Percentiles rank a stretch among this genome's conserved stretches.
phyloP scores from a whole-genome alignment of 64 coral and sea anemone species.

The Montipora efflorescens region DNA sequence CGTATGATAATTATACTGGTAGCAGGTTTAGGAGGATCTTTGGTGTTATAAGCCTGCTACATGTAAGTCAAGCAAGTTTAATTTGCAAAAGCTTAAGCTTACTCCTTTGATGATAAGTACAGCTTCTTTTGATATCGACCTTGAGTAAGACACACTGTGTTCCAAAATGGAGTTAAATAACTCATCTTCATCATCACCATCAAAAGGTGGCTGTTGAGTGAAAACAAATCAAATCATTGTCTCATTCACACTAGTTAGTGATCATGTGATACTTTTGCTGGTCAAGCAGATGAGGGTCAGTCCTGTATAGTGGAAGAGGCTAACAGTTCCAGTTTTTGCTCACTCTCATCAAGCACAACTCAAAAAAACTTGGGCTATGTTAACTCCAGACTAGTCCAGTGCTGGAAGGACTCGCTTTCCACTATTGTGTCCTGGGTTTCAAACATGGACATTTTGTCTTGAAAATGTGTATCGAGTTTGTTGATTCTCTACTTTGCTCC shows the following conservation, averaged over 20 bases:
- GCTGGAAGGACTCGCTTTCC: neutral
- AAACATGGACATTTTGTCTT: too few species aligned
- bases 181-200: constrained; percentile 99
- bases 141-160: constrained; percentile 96
- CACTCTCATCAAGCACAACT: too few species aligned
- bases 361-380: too few species aligned
- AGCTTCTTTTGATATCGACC: constrained; percentile 90
- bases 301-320: too few species aligned
- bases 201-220: constrained; percentile 85
- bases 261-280: neutral
- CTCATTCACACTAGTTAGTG: neutral
- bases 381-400: too few species aligned
- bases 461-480: too few species aligned
- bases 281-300: neutral
- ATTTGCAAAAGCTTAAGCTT: constrained; percentile 49
- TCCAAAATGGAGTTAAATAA: constrained; percentile 97
- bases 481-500: too few species aligned
- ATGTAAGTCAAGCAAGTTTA: neutral
- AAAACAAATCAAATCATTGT: neutral
- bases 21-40: too few species aligned
- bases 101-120: constrained; percentile 96
- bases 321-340: too few species aligned
- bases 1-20: too few species aligned
- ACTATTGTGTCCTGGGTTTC: too few species aligned
- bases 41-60: neutral